phyloP scores from a whole-genome alignment of 2,113 vertebrate genomes.

The Takifugu bimaculatus region DNA sequence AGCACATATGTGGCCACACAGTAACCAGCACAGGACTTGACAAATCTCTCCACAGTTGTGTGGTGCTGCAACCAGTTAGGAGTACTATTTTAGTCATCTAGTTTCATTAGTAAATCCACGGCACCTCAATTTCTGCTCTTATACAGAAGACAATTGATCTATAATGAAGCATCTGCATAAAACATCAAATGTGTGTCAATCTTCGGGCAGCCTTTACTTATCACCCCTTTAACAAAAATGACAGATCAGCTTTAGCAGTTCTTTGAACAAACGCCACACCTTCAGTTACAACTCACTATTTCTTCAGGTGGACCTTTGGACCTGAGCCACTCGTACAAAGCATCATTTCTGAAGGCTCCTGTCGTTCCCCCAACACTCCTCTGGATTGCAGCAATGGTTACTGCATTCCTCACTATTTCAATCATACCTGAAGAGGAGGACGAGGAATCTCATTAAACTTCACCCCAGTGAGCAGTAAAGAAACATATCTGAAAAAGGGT shows the following conservation, averaged over 20 bases:
- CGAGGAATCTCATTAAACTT: not conserved
- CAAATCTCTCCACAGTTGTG: conserved; percentile 72
- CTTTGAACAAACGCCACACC: not conserved
- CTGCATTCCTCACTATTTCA: conserved; percentile 74
- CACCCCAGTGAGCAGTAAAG: too few relatives aligned
- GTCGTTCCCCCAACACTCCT: conserved; percentile 64
- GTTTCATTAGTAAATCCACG: too few relatives aligned
- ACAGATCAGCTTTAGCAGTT: not conserved
- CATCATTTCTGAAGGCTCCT: conserved; percentile 73
- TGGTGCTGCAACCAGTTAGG: conserved; percentile 58
- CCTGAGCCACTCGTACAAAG: conserved; percentile 75
- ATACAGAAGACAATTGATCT: not conserved
- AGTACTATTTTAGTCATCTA: not conserved
- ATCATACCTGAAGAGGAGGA: conserved; percentile 71
- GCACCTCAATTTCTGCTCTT: not conserved
- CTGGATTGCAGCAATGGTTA: conserved; percentile 75
- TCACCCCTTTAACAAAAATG: not conserved
- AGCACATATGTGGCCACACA: conserved; percentile 79
- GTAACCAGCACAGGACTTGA: conserved; percentile 79
- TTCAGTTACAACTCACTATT: conserved; percentile 57
- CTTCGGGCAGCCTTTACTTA: too few relatives aligned
- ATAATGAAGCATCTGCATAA: not conserved
- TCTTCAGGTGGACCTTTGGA: conserved; percentile 71
- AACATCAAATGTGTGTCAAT: too few relatives aligned
- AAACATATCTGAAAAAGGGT: too few relatives aligned